These are phyloP conservation scores for Drosophila asahinai DNA, from an alignment of 1,140 invertebrate species.

Conservation along the genomic window DNA sequence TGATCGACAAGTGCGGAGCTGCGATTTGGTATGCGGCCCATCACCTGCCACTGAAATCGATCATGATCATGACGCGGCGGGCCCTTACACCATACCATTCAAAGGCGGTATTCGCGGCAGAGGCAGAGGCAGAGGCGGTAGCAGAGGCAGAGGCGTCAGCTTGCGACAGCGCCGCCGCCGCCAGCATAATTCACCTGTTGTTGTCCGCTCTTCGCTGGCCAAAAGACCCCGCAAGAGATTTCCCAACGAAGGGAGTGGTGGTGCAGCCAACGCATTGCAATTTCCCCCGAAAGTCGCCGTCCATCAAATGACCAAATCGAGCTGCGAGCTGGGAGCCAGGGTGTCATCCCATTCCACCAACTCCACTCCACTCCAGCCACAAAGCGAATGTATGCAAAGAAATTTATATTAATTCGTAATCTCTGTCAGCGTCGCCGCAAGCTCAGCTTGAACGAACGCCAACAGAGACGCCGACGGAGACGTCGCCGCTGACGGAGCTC, in stretches of 20 bases:
- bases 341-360: conserved; percentile 9
- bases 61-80: conserved; percentile 59
- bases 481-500: conserved; percentile 1
- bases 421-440: conserved; percentile 36
- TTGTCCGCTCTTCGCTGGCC: conserved; percentile 45
- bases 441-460: conserved; percentile 12
- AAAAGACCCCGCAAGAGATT: conserved; percentile 7
- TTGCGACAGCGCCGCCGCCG: conserved; percentile 58
- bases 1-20: conserved; percentile 81
- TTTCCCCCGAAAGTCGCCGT: conserved; percentile 26
- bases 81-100: conserved; percentile 64
- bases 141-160: conserved; percentile 26
- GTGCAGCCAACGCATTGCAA: conserved; percentile 35
- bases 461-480: conserved; percentile 1
- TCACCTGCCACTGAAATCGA: conserved; percentile 69
- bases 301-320: conserved; percentile 15
- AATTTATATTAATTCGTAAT: conserved; percentile 73
- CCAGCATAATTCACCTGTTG: conserved; percentile 62
- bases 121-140: background rate
- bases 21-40: conserved; percentile 69
- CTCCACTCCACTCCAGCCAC: conserved; percentile 5
- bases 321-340: conserved; percentile 1
- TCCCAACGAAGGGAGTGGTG: conserved; percentile 37
- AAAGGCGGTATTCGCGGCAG: conserved; percentile 18
- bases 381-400: conserved; percentile 48